Evolutionary conservation across 2,888 invertebrate species (phyloP).

Genomic region (Sipha maydis): DNA sequence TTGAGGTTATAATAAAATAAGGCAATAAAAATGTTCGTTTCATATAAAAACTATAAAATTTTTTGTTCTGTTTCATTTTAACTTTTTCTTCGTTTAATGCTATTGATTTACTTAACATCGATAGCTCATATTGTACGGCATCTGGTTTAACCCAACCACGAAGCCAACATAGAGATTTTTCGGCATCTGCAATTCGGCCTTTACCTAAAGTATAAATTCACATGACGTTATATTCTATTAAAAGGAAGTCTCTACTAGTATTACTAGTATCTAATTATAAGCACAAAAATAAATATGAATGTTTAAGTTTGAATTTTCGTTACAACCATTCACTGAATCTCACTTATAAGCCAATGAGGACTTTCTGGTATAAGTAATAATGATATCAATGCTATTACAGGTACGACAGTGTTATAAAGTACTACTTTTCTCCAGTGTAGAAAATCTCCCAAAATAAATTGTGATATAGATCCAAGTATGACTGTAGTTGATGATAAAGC

Average conservation of each 20-base stretch:
- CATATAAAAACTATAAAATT: conserved; percentile 63
- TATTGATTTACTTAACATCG: conserved; percentile 63
- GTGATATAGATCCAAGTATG: conserved; percentile 79
- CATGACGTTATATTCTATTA: neutral
- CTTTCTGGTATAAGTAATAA: conserved; percentile 83
- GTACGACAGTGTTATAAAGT: conserved; percentile 72
- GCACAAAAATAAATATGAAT: too few relatives aligned
- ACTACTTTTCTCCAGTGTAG: conserved; percentile 79
- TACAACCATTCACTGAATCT: neutral
- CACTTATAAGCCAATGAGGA: conserved; percentile 81
- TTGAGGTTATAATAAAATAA: conserved; percentile 74
- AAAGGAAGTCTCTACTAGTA: too few relatives aligned
- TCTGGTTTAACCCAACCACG: conserved; percentile 79
- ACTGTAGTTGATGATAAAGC: conserved; percentile 82
- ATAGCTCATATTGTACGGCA: conserved; percentile 72
- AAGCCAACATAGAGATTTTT: conserved; percentile 78
- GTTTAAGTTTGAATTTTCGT: neutral
- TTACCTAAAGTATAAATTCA: conserved; percentile 67
- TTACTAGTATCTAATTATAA: too few relatives aligned
- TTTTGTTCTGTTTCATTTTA: conserved; percentile 60
- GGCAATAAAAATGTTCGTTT: conserved; percentile 75
- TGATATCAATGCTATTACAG: conserved; percentile 69
- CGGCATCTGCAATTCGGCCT: conserved; percentile 75
- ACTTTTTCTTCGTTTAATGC: conserved; percentile 40
- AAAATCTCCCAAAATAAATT: conserved; percentile 79